Base-by-base conservation (phyloP, 2,888 invertebrate species). In the Leptogaster cylindrica region DNA sequence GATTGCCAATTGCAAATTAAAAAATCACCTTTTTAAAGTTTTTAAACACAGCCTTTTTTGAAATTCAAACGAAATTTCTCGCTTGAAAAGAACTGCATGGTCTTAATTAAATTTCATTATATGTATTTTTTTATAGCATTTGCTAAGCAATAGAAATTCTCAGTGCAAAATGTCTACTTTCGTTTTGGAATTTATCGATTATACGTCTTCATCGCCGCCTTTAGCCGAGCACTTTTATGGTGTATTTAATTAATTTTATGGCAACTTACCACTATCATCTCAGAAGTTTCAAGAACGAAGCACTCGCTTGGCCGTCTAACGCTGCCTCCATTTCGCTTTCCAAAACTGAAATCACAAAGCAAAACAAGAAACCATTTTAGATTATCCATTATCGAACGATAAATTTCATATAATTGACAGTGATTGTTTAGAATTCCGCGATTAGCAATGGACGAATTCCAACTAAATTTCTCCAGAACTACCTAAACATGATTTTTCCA, bases 241-340 rank as follows among this genome's bases (percentile, higher is more conserved):
- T 44, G 51, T 31, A 52, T 18, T 20, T 16, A 51, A 51, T 3
- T 28, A 18, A 64, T 61, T 31, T 14, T 58, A 33, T 0, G 7
- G 31, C 31, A 7, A 89, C 91, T 87, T 80, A 92, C 92, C 82
- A 90, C 91, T 78, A 93, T 90, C 91, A 93, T 91, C 84, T 92
- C 92, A 75, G 92, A 91, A 70, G 91, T 88, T 81, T 93, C 92
- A 78, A 92, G 84, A 70, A 92, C 89, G 80, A 93, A 87, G 80
- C 93, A 93, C 81, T 92, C 92, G 82, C 91, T 91, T 73, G 88
- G 88, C 74, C 92, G 83, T 72, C 91, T 84, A 73, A 89, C 87
- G 79, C 89, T 89, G 78, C 89, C 89, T 71, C 89, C 88, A 74
- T 88, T 89, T 76, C 91, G 84, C 82, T 91, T 91, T 74, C 92